Base-by-base conservation (phyloP, 2,797 vertebrate species). In the Zalophus californianus region DNA sequence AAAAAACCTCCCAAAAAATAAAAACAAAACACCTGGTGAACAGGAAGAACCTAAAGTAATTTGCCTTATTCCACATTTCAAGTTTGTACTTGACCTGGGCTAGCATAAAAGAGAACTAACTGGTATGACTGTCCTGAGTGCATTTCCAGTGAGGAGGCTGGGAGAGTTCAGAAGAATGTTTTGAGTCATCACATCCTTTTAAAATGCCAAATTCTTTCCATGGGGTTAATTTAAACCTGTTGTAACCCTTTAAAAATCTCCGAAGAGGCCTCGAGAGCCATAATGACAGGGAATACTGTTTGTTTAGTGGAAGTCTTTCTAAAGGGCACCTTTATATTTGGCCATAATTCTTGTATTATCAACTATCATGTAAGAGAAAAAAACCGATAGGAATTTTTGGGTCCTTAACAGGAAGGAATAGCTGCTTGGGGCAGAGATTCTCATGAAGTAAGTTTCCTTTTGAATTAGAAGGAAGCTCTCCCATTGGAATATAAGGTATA, bases 141-240 rank as follows among this genome's bases (percentile, higher is more conserved):
- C 41, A 11, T 94, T 97, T 91, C 62, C 80, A 95, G 54, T 38
- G 35, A 91, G 96, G 96, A 95, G 83, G 48, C 62, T 95, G 83
- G 79, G 92, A 95, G 91, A 95, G 89, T 95, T 48, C 79, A 85
- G 48, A 95, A 97, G 92, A 96, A 96, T 97, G 93, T 83, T 96
- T 97, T 96, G 97, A 97, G 94, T 96, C 90, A 94, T 96, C 86
- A 80, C 66, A 91, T 94, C 95, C 56, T 96, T 94, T 96, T 94
- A 95, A 96, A 97, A 97, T 91, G 79, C 93, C 82, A 84, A 66
- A 94, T 96, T 97, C 90, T 97, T 96, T 95, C 88, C 64, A 77
- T 86, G 66, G 87, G 68, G 20, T 95, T 96, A 89, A 97, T 95
- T 96, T 92, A 97, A 97, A 96, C 83, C 41, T 92, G 62, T 93